Conservation (phyloP, 2,888 invertebrate genomes). For the Lordiphosa fenestrarum region DNA sequence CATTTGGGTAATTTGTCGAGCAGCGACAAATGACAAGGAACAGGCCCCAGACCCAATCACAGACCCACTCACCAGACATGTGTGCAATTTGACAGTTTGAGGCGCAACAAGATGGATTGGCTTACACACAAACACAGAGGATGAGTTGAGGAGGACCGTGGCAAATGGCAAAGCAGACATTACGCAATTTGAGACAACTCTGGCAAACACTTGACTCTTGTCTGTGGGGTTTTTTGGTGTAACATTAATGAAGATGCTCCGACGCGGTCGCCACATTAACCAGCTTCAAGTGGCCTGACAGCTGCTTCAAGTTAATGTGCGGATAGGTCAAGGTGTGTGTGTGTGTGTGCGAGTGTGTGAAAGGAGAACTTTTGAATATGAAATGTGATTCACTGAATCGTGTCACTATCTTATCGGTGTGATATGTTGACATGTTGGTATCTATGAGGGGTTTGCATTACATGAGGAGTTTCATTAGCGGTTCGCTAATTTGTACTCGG, state of each 20-base stretch:
- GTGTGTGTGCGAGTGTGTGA: background rate
- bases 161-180: constrained; percentile 48
- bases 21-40: constrained; percentile 61
- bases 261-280: constrained; percentile 16
- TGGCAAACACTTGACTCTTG: constrained; percentile 60
- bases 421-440: too few relatives aligned
- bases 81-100: constrained; percentile 61
- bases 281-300: constrained; percentile 20
- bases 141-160: constrained; percentile 17
- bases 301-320: too few relatives aligned
- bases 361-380: background rate
- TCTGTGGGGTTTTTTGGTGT: constrained; percentile 30
- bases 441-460: too few relatives aligned
- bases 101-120: constrained; percentile 69
- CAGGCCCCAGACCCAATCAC: constrained; percentile 21
- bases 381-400: too few relatives aligned
- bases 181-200: constrained; percentile 69
- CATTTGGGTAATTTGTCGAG: constrained; percentile 69
- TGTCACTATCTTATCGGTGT: too few relatives aligned
- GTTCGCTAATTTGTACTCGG: too few relatives aligned
- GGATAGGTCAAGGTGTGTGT: constrained; percentile 19
- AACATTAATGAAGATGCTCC: constrained; percentile 48
- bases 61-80: constrained; percentile 26
- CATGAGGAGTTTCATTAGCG: too few relatives aligned
- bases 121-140: constrained; percentile 29